Conservation (phyloP, 2,888 invertebrate species). For the Drosophila colorata region DNA sequence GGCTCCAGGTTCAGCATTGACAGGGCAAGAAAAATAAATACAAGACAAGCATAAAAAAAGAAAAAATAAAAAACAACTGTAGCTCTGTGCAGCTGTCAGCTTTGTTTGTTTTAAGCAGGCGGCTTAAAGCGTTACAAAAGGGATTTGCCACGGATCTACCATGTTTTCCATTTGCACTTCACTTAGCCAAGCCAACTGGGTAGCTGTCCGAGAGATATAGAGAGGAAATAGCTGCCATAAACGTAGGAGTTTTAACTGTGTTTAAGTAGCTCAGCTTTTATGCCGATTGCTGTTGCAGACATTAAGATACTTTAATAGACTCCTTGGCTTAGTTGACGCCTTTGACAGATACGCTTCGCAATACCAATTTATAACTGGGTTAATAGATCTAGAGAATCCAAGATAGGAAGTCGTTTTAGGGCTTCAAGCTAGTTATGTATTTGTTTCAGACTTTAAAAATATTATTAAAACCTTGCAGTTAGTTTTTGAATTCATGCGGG, state of each 20-base stretch:
- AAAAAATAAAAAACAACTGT: conserved; percentile 9
- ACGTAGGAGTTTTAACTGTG: background rate
- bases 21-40: conserved; percentile 28
- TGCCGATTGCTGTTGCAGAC: too few species aligned
- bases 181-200: conserved; percentile 5
- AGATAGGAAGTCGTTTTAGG: too few species aligned
- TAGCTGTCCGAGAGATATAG: background rate
- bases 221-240: conserved; percentile 1
- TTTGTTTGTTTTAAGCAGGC: conserved; percentile 72
- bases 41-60: too few species aligned
- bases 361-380: too few species aligned
- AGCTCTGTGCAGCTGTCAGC: conserved; percentile 65
- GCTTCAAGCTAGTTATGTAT: too few species aligned
- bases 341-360: too few species aligned
- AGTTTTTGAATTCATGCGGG: too few species aligned
- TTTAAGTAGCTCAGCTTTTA: background rate
- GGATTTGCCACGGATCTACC: conserved; percentile 77
- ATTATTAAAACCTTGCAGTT: too few species aligned
- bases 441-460: too few species aligned
- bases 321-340: too few species aligned
- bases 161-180: conserved; percentile 64
- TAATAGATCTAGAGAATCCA: too few species aligned
- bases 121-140: conserved; percentile 77
- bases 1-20: conserved; percentile 35
- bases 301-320: too few species aligned